Evolutionary conservation across 1,140 invertebrate species (phyloP), one percentile per base, ranked within the genome.

Genomic region (Portunus trituberculatus): DNA sequence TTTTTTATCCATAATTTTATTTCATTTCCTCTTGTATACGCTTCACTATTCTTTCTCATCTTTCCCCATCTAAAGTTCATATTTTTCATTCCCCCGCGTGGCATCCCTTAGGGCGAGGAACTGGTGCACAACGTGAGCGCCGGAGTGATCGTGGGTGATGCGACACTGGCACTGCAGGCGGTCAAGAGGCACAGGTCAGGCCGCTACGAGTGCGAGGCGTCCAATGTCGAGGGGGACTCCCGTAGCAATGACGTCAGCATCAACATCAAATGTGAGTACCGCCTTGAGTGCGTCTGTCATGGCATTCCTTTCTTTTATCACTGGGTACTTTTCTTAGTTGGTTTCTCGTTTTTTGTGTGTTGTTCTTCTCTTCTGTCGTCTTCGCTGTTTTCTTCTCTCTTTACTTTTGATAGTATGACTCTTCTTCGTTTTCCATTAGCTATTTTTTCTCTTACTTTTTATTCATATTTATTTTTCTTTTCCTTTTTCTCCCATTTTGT

Each of bases 121-220:
- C 96, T 98, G 93, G 97, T 97, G 93, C 98, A 98, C 96, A 98
- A 98, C 96, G 97, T 97, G 45, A 97, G 97, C 25, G 97, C 97
- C 20, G 97, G 98, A 90, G 97, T 98, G 90, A 98, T 98, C 95
- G 97, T 98, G 96, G 98, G 97, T 95, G 98, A 98, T 97, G 97
- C 98, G 96, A 98, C 97, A 96, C 97, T 98, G 48, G 98, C 98
- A 16, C 97, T 98, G 76, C 98, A 98, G 96, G 97, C 97, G 96
- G 97, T 98, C 82, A 97, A 97, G 12, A 97, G 97, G 96, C 97
- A 97, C 90, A 97, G 97, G 92, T 97, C 97, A 0, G 98, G 98
- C 8, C 98, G 98, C 96, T 99, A 99, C 97, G 98, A 97, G 39
- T 98, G 98, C 96, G 97, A 97, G 10, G 98, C 97, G 10, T 97